Evolutionary conservation across 2,888 invertebrate species (phyloP).

Genomic region (Heteromyza rotundicornis): DNA sequence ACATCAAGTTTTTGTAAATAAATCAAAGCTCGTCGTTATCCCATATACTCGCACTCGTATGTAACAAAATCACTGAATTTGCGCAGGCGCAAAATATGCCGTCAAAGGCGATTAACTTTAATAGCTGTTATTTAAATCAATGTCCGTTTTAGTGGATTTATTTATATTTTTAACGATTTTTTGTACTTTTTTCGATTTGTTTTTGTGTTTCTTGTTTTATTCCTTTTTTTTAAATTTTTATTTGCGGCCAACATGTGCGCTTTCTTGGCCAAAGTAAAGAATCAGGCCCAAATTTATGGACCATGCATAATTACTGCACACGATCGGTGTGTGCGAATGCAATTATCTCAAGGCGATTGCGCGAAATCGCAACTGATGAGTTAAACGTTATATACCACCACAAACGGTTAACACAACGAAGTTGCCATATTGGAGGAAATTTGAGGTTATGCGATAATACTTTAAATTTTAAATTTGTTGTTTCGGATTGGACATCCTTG

Average conservation of each 20-base stretch:
- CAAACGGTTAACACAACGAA: background rate
- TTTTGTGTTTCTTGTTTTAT: slow-evolving; percentile 3
- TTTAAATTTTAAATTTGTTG: no score
- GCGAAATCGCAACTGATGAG: slow-evolving; percentile 36
- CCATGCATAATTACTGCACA: slow-evolving; percentile 55
- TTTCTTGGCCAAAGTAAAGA: slow-evolving; percentile 20
- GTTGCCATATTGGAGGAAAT: no score
- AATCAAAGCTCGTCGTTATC: background rate
- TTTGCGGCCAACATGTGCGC: background rate
- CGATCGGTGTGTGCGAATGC: slow-evolving; percentile 37
- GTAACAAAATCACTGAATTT: no score
- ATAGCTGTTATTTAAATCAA: slow-evolving; percentile 59
- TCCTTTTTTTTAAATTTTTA: background rate
- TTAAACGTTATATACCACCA: slow-evolving; percentile 41
- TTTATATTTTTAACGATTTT: no score
- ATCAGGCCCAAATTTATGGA: slow-evolving; percentile 56
- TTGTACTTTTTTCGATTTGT: background rate
- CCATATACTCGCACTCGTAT: background rate
- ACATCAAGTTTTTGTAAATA: background rate
- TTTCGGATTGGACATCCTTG: no score
- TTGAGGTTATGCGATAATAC: no score
- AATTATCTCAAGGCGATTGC: slow-evolving; percentile 49
- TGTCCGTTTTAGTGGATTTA: slow-evolving; percentile 40
- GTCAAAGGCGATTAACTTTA: slow-evolving; percentile 42
- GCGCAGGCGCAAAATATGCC: slow-evolving; percentile 13